Base-by-base conservation (phyloP, 53 echinoderm and acorn worm species). In the Arbacia lixula region DNA sequence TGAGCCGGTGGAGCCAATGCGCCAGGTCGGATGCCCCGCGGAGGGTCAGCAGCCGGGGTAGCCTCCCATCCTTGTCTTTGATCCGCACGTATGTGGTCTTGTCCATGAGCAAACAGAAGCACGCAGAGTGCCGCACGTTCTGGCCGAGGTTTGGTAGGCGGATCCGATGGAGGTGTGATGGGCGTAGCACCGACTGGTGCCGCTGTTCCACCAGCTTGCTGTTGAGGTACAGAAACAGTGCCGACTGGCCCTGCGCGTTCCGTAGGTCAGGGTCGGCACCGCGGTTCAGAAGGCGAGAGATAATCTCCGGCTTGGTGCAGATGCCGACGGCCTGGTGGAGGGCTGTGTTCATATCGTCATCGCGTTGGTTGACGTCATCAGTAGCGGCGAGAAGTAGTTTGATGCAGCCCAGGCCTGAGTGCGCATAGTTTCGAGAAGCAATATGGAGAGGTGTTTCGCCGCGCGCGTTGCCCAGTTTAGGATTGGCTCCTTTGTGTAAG, bases 191-290 rank as follows among this genome's bases (percentile, higher is more conserved):
- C 33, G 75, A 2, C 17, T 75, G 75, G 25, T 75, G 75, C 25
- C 54, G 75, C 56, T 75, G 75, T 25, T 75, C 75, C n/a, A 75
- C 75, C 12, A 75, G n/a, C 17, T 75, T 75, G 76, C 84, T 76
- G 26, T 84, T 56, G 9, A 31, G 67, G 68, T 84, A 84, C 68
- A 84, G 37, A 35, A 75, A 75, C 34, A 75, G 12, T 24, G 46
- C 84, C 26, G 77, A 55, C 32, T 66, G 43, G 30, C 66, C 27
- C 50, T 51, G 53, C 0, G 65, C 35, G 84, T 89, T 89, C 46
- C 12, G 66, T 20, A 84, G 33, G 76, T 89, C 89, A 12, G 89
- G 76, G 60, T 89, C 73, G 4, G 89, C 84, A 31, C 89, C 89
- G 30, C 68, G 72, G 21, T 35, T 26, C 2, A 89, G 77, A 11